Conservation (phyloP, 2,797 vertebrate species). For the Eulemur coronatus region DNA sequence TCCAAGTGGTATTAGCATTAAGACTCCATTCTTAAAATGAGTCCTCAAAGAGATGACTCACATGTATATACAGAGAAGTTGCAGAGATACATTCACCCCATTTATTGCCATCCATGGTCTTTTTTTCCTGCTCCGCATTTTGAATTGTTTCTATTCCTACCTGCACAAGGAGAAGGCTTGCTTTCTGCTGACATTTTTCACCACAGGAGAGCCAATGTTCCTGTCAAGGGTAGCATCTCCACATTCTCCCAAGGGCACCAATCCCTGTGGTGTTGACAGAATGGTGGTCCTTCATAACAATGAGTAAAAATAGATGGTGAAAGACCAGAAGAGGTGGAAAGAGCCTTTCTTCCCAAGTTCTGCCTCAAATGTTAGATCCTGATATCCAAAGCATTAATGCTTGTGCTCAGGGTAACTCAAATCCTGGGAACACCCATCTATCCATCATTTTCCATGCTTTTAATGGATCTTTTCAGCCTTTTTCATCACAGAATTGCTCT, state of each 20-base stretch:
- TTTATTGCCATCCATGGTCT: background rate
- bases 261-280: background rate
- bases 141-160: background rate
- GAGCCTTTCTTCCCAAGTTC: background rate
- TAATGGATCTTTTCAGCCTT: background rate
- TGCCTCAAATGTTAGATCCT: background rate
- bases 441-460: background rate
- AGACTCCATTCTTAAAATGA: background rate
- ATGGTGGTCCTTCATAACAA: background rate
- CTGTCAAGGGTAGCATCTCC: background rate
- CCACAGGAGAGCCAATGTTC: accelerated
- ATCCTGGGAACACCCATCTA: background rate
- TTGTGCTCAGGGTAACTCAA: background rate
- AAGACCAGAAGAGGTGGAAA: background rate
- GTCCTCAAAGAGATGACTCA: background rate
- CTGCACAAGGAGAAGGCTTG: background rate
- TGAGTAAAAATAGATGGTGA: background rate
- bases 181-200: background rate
- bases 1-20: background rate
- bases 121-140: background rate
- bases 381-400: background rate
- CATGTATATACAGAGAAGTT: background rate
- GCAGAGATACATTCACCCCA: background rate
- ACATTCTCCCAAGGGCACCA: background rate
- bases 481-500: background rate